Percentiles rank a stretch among this genome's conserved stretches.
Evolutionary conservation across 1,140 invertebrate genomes (phyloP).

Genomic region (Leptonema lineaticorne): DNA sequence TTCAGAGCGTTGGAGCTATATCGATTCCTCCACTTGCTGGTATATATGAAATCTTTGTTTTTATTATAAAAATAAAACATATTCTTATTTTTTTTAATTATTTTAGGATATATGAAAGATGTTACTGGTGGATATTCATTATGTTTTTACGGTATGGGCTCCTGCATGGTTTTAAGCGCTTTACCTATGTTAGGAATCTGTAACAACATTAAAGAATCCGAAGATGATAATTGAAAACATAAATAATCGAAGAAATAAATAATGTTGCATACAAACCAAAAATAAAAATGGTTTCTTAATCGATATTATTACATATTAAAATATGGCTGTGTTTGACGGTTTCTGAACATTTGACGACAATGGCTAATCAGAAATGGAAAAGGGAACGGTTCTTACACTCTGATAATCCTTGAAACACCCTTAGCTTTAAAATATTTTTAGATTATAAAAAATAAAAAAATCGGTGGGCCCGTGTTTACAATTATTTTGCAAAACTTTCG

Average conservation of each 20-base stretch:
- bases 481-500: no score
- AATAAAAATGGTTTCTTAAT: background rate
- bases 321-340: background rate
- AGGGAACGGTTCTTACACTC: background rate
- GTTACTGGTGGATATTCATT: slow-evolving; percentile 68
- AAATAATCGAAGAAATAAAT: background rate
- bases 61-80: background rate
- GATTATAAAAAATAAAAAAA: no score
- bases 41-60: slow-evolving; percentile 38
- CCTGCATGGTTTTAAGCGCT: slow-evolving; percentile 71
- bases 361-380: background rate
- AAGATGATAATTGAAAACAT: background rate
- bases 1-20: slow-evolving; percentile 73
- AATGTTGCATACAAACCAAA: no score
- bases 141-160: slow-evolving; percentile 74
- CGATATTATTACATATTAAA: background rate
- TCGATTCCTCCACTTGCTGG: slow-evolving; percentile 70
- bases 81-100: slow-evolving; percentile 11
- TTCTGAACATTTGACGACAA: background rate
- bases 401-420: background rate
- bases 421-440: no score
- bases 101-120: slow-evolving; percentile 63
- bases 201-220: slow-evolving; percentile 5
- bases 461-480: no score
- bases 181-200: slow-evolving; percentile 56